Conservation (phyloP, 1,140 invertebrate species). For the Hormaphis cornu region DNA sequence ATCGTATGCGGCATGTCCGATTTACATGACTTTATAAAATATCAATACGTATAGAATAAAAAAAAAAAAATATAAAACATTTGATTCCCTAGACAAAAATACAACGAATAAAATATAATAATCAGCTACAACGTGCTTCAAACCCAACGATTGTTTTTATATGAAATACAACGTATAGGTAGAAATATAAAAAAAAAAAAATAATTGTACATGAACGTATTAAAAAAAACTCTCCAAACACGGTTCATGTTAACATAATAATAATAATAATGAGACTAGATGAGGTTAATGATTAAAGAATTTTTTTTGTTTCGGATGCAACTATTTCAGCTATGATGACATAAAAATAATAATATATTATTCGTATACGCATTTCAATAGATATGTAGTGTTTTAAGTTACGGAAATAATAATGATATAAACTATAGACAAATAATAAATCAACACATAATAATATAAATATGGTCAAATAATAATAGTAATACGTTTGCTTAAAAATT, state of each 20-base stretch:
- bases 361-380: too few relatives aligned
- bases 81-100: too few relatives aligned
- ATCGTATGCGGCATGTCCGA: too few relatives aligned
- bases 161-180: not conserved
- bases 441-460: slow-evolving; percentile 14
- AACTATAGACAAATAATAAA: slow-evolving; percentile 17
- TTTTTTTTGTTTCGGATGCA: slow-evolving; percentile 18
- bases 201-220: not conserved
- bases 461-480: not conserved
- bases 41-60: too few relatives aligned
- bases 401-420: slow-evolving; percentile 6
- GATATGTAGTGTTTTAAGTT: not conserved
- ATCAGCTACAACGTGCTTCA: slow-evolving; percentile 26
- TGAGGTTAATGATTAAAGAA: slow-evolving; percentile 19
- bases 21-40: too few relatives aligned
- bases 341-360: slow-evolving; percentile 9
- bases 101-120: not conserved
- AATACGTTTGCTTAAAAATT: not conserved
- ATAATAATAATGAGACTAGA: slow-evolving; percentile 26
- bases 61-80: too few relatives aligned
- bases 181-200: not conserved
- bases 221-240: slow-evolving; percentile 22
- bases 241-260: slow-evolving; percentile 5
- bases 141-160: not conserved
- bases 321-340: slow-evolving; percentile 27